A percentile compares a stretch with the other conserved stretches of the same genome.
These are phyloP conservation scores for Drosophila pectinifera DNA, from an alignment of 1,140 invertebrate species.

Conservation along the genomic window DNA sequence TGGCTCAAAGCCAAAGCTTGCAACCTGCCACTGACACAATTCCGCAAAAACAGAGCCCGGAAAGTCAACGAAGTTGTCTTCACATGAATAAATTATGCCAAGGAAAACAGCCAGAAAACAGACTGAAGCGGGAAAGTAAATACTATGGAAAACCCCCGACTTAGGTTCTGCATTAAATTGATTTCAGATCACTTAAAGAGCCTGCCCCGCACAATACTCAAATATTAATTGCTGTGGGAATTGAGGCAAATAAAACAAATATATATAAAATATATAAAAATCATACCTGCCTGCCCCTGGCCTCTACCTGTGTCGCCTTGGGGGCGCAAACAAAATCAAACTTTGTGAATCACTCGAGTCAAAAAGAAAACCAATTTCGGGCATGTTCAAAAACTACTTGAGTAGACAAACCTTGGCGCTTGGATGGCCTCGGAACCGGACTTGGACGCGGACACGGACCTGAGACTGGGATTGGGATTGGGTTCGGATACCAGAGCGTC, in stretches of 20 bases:
- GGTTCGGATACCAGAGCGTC: not conserved
- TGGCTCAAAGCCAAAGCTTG: conserved; percentile 7
- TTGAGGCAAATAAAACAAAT: conserved; percentile 25
- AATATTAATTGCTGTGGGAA: conserved; percentile 54
- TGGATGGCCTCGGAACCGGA: conserved; percentile 20
- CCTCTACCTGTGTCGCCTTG: conserved; percentile 26
- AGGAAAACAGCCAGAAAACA: conserved; percentile 5
- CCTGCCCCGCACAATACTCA: conserved; percentile 15
- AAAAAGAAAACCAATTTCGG: conserved; percentile 71
- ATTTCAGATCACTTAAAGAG: conserved; percentile 32
- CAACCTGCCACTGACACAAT: conserved; percentile 22
- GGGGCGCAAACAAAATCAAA: conserved; percentile 36
- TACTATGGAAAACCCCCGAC: conserved; percentile 1
- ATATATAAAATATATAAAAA: conserved; percentile 29
- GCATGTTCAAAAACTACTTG: conserved; percentile 58
- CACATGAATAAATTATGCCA: conserved; percentile 36
- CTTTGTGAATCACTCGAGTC: conserved; percentile 49
- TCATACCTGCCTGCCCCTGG: conserved; percentile 17
- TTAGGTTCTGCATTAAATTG: conserved; percentile 24
- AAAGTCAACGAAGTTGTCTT: conserved; percentile 21
- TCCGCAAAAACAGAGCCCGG: conserved; percentile 10
- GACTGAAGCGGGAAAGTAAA: not conserved
- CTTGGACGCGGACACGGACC: not conserved
- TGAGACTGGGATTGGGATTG: conserved; percentile 6
- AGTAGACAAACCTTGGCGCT: conserved; percentile 57